Evolutionary conservation across 2,113 vertebrate species (phyloP).

Genomic region (Vulpes vulpes): DNA sequence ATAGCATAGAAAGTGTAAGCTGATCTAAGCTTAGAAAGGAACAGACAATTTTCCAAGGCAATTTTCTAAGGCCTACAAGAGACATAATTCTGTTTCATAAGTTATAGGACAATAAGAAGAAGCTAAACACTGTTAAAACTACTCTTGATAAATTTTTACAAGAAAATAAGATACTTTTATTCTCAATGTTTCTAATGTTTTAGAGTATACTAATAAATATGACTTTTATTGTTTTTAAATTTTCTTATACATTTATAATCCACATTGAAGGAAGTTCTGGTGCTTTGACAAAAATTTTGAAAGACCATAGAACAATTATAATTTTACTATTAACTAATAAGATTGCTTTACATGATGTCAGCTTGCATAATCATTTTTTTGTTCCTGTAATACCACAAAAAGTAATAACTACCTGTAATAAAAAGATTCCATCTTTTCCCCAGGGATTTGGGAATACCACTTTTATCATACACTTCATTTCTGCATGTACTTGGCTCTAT

Average conservation of each 20-base stretch:
- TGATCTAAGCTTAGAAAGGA: neutral
- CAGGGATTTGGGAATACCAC: neutral
- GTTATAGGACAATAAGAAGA: neutral
- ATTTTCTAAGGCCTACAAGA: neutral
- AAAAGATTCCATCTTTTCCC: neutral
- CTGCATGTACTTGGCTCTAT: neutral
- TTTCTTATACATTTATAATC: neutral
- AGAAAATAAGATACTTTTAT: neutral
- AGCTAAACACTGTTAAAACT: neutral
- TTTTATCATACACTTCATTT: neutral
- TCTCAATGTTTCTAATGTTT: neutral
- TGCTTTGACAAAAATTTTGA: neutral
- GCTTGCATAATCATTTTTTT: neutral
- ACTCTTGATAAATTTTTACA: neutral
- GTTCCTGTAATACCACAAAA: too few relatives aligned
- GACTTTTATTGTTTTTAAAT: neutral
- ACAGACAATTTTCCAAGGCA: neutral
- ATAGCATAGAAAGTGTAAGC: neutral
- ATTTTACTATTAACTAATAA: neutral
- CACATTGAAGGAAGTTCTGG: neutral
- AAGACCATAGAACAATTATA: neutral
- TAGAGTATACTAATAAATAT: neutral
- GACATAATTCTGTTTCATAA: neutral
- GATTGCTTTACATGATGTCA: neutral
- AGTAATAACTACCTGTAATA: neutral